These are phyloP conservation scores for Tuta absoluta DNA, from an alignment of 2,888 invertebrate species.

Conservation along the genomic window DNA sequence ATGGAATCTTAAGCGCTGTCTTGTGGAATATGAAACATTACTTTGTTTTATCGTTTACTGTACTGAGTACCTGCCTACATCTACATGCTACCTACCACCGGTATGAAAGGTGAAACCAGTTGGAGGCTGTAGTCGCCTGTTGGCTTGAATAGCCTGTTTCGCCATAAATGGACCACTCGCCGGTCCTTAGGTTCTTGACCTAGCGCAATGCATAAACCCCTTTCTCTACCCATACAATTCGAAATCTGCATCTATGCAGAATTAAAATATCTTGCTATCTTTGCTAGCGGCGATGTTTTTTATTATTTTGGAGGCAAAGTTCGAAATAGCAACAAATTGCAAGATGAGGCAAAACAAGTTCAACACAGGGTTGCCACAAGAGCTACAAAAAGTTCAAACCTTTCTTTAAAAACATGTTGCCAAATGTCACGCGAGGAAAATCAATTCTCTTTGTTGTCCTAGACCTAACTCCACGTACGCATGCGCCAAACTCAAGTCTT, in stretches of 20 bases:
- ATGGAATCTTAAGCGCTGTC: too few species aligned
- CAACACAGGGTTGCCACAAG: background rate
- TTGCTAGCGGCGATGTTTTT: background rate
- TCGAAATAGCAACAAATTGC: conserved; percentile 14
- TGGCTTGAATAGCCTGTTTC: conserved; percentile 6
- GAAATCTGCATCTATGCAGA: background rate
- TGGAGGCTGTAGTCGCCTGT: background rate
- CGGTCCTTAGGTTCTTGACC: conserved; percentile 15
- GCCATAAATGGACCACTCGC: conserved; percentile 9
- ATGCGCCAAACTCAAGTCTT: background rate
- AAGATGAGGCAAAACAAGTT: background rate
- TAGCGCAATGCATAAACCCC: background rate
- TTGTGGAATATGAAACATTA: too few species aligned
- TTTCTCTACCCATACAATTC: background rate
- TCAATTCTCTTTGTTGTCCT: background rate
- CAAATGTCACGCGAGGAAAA: background rate
- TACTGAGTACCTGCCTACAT: too few species aligned
- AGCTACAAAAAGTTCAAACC: background rate
- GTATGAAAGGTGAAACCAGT: conserved; percentile 15
- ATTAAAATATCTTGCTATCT: background rate
- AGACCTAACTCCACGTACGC: background rate
- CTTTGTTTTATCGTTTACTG: too few species aligned
- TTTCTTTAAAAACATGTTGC: background rate
- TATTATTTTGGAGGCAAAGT: conserved; percentile 5
- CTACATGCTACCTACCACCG: too few species aligned